A percentile compares a stretch with the other conserved stretches of the same genome.
phyloP scores from a whole-genome alignment of 2,797 vertebrate species.

The Cynodonichthys magdalenae region DNA sequence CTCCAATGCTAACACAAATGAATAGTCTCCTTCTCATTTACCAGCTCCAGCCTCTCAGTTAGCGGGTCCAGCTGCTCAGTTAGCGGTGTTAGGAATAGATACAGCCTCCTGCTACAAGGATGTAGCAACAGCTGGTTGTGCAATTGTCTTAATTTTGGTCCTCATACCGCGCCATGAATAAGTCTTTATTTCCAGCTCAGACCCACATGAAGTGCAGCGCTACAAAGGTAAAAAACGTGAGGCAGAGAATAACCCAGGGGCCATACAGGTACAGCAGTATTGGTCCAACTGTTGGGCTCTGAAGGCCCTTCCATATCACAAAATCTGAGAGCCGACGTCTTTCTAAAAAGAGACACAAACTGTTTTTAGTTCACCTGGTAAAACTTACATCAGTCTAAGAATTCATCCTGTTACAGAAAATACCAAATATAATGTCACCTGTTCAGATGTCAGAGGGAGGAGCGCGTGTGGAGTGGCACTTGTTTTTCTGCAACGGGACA shows the following conservation, averaged over 20 bases:
- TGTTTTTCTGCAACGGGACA: slow-evolving; percentile 71
- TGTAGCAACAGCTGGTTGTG: too few relatives aligned
- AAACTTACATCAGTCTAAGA: not conserved
- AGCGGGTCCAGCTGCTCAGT: too few relatives aligned
- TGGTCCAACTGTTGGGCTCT: slow-evolving; percentile 82
- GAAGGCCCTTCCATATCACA: slow-evolving; percentile 58
- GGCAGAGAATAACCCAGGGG: slow-evolving; percentile 59
- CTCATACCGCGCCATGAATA: not conserved
- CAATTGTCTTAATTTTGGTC: too few relatives aligned
- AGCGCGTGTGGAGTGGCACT: slow-evolving; percentile 75
- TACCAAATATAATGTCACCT: slow-evolving; percentile 75
- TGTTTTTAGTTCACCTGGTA: too few relatives aligned
- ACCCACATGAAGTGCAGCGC: slow-evolving; percentile 28
- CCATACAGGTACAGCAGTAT: slow-evolving; percentile 79
- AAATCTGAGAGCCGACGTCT: slow-evolving; percentile 70
- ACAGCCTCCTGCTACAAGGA: too few relatives aligned
- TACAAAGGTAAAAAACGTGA: slow-evolving; percentile 37
- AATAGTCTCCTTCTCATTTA: too few relatives aligned
- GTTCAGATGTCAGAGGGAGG: slow-evolving; percentile 76
- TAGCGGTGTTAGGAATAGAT: too few relatives aligned
- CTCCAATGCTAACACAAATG: too few relatives aligned
- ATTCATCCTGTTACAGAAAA: not conserved
- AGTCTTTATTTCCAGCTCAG: slow-evolving; percentile 7
- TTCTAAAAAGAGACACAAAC: slow-evolving; percentile 77
- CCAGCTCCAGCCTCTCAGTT: too few relatives aligned